Evolutionary conservation across 2,797 vertebrate genomes (phyloP).

Genomic region (Phaenicophaeus curvirostris): DNA sequence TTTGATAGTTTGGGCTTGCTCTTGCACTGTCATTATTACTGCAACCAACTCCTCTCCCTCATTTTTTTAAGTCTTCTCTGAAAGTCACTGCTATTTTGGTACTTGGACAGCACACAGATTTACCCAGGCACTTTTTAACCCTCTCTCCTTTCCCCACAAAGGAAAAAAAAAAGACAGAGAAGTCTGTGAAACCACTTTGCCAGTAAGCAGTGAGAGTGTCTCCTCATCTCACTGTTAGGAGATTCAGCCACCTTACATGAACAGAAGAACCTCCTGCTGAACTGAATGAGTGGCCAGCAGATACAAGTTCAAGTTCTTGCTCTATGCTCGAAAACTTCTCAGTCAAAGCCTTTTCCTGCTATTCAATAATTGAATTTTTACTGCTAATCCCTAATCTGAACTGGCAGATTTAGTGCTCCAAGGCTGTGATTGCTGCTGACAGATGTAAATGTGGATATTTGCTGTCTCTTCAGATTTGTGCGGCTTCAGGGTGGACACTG

Average conservation of each 20-base stretch:
- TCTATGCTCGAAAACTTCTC: not conserved
- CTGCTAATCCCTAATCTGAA: not conserved
- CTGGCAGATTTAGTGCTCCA: not conserved
- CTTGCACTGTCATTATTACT: not conserved
- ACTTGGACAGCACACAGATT: not conserved
- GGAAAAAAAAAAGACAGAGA: not conserved
- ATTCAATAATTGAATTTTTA: not conserved
- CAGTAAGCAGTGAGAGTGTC: not conserved
- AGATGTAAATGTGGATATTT: not conserved
- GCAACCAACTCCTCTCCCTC: not conserved
- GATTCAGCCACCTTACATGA: not conserved
- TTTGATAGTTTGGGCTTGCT: not conserved
- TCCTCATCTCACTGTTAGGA: not conserved
- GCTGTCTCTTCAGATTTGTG: not conserved
- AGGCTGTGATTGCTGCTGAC: slow-evolving; percentile 13
- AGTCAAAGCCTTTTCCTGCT: not conserved
- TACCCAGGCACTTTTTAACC: not conserved
- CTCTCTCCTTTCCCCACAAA: not conserved
- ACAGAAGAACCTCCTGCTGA: not conserved
- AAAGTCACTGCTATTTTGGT: not conserved
- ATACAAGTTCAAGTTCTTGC: not conserved
- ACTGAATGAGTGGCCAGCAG: not conserved
- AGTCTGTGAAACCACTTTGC: not conserved
- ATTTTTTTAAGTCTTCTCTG: not conserved
- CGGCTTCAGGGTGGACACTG: not conserved